Base-by-base conservation (phyloP, 2,888 invertebrate genomes). In the Monoplex corrugatus region DNA sequence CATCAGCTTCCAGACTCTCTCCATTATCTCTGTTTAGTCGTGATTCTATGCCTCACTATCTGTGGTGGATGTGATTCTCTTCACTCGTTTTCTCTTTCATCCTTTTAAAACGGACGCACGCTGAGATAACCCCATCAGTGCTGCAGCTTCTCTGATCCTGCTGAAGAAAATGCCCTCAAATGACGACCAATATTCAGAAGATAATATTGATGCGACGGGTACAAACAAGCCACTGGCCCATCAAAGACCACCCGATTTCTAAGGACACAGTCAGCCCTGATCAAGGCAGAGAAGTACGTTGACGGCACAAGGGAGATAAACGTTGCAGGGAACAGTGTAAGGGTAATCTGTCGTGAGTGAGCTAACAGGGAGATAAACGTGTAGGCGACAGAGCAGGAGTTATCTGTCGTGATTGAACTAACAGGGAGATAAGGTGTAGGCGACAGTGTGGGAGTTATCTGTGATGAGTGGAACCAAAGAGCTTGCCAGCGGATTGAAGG, bases 231-330 rank as follows among this genome's bases (percentile, higher is more conserved):
- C n/a, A 40, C 38, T 45, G 68, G 57, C 38, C 32, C 86, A 50
- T 86, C 86, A 86, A 86, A 84, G 84, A 38, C 44, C 5, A 44
- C 23, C 84, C 84, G 44, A 84, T 32, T 35, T 84, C 50, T 23
- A n/a, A 50, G 35, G 35, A 82, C 43, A 43, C 28, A 28, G 82
- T 82, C 40, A 68, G 44, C 82, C 28, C 44, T 35, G 82, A 82
- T 82, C 44, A 84, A 84, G 50, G 50, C 32, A 45, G 75, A 38
- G 19, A 38, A 75, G 35, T 75, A 75, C 40, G 6, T 2, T 8
- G 40, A 28, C 40, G 68, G 32, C 68, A 0, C 28, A 28, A 68
- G 68, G 68, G 68, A 68, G 68, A 68, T 68, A 68, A 68, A 23
- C n/a, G 50, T n/a, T 50, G 50, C 19, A 50, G 50, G 50, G 10